These are phyloP conservation scores for Diploscapter pachys DNA, from an alignment of 1,140 invertebrate species.

Conservation along the genomic window DNA sequence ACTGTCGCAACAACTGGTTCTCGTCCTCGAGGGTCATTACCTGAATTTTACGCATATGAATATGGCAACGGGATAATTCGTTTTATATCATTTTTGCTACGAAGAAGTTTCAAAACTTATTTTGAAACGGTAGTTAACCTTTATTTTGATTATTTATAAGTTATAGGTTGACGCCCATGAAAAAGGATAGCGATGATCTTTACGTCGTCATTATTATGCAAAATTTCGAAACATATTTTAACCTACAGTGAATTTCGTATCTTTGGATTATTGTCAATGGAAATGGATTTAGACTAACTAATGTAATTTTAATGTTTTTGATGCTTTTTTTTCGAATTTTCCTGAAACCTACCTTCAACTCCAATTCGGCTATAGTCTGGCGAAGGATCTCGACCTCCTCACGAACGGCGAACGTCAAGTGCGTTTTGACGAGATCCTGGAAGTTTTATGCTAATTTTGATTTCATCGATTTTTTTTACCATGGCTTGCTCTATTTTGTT, in stretches of 20 bases:
- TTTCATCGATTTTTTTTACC: constrained; percentile 31
- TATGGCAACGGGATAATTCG: no score
- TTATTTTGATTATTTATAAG: not conserved
- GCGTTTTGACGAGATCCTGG: constrained; percentile 54
- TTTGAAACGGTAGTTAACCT: not conserved
- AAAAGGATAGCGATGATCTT: constrained; percentile 6
- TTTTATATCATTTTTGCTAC: no score
- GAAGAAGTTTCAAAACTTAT: constrained; percentile 3
- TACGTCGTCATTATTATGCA: not conserved
- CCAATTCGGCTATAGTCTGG: constrained; percentile 49
- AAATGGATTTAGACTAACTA: no score
- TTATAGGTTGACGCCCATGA: no score
- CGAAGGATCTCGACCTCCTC: constrained; percentile 56
- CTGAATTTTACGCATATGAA: constrained; percentile 28
- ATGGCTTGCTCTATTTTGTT: constrained; percentile 59
- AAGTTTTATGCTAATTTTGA: constrained; percentile 24
- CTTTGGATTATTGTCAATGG: no score
- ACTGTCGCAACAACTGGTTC: constrained; percentile 50
- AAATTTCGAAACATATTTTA: constrained; percentile 16
- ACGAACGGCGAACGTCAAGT: constrained; percentile 58
- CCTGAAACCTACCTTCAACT: constrained; percentile 39
- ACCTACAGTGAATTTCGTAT: not conserved
- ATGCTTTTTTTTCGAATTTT: no score
- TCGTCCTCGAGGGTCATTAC: constrained; percentile 48
- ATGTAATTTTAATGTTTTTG: no score